Evolutionary conservation across 2,113 vertebrate genomes (phyloP).

Genomic region (Dipodomys merriami): DNA sequence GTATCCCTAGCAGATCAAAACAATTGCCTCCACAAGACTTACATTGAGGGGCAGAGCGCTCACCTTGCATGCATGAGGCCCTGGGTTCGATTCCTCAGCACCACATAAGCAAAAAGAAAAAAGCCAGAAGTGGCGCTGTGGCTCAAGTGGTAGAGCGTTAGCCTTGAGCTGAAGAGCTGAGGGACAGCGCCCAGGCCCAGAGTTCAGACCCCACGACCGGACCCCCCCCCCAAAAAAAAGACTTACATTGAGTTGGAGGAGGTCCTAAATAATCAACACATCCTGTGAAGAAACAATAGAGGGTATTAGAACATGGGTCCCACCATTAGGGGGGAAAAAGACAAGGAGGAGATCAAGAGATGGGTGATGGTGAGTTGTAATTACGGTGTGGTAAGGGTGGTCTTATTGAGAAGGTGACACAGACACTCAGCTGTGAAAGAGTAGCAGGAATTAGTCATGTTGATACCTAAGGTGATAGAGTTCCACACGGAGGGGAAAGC

Average conservation of each 20-base stretch:
- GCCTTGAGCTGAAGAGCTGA: too few relatives aligned
- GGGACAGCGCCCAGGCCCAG: too few relatives aligned
- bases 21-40: not conserved
- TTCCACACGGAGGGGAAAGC: not conserved
- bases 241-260: not conserved
- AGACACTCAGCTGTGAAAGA: not conserved
- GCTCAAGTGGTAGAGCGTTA: too few relatives aligned
- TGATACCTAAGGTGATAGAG: not conserved
- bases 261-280: not conserved
- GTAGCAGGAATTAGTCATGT: not conserved
- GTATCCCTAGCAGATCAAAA: not conserved
- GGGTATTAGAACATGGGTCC: not conserved
- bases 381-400: not conserved
- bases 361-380: not conserved
- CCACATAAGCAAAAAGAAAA: too few relatives aligned
- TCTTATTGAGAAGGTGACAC: not conserved
- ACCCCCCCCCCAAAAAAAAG: too few relatives aligned
- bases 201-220: too few relatives aligned
- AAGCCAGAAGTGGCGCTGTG: too few relatives aligned
- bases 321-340: not conserved
- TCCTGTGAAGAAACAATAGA: not conserved
- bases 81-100: too few relatives aligned
- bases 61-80: too few relatives aligned
- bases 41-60: not conserved
- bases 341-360: not conserved